Percentiles rank a stretch among this genome's conserved stretches.
Conservation (phyloP, 2,888 invertebrate species). For the Sceliomorpha sp. region DNA sequence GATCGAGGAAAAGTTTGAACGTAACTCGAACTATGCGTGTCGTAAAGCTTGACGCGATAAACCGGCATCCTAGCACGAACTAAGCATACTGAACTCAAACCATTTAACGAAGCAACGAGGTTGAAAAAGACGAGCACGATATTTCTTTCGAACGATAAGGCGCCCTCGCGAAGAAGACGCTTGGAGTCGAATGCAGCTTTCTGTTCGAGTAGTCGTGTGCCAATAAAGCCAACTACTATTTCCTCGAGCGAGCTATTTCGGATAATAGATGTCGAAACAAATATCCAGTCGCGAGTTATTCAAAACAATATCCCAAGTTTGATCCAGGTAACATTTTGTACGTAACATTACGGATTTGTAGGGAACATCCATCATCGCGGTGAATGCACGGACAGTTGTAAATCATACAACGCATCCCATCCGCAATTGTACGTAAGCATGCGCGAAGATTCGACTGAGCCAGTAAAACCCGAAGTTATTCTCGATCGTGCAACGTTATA, state of each 20-base stretch:
- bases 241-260: not conserved
- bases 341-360: constrained; percentile 2
- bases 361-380: not conserved
- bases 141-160: constrained; percentile 3
- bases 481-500: no score
- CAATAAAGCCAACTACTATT: not conserved
- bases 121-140: constrained; percentile 13
- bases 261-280: not conserved
- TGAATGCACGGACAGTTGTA: not conserved
- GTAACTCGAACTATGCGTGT: constrained; percentile 3
- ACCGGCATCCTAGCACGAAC: constrained; percentile 5
- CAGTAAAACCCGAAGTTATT: no score
- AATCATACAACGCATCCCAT: constrained; percentile 1
- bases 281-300: not conserved
- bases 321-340: not conserved
- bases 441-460: no score
- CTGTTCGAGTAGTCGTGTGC: not conserved
- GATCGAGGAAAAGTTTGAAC: no score
- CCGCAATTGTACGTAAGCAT: no score
- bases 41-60: constrained; percentile 13
- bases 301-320: not conserved
- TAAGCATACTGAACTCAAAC: not conserved
- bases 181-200: not conserved
- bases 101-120: constrained; percentile 5
- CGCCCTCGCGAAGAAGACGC: not conserved